These are phyloP conservation scores for Thunnus albacares DNA, from an alignment of 2,797 vertebrate genomes.

Conservation along the genomic window DNA sequence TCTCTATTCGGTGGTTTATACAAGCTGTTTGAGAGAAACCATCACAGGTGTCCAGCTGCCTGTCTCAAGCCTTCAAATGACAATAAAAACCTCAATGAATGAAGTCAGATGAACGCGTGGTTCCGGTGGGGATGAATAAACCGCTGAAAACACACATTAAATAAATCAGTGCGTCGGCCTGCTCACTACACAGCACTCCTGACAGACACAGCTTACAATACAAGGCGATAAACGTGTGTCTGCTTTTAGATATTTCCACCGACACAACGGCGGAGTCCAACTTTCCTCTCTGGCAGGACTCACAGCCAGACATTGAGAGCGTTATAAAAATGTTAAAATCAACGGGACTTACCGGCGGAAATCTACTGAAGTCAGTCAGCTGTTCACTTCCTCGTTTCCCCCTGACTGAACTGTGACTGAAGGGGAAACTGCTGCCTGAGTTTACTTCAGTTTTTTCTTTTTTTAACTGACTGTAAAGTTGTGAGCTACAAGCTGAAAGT, in stretches of 20 bases:
- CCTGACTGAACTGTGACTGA: not conserved
- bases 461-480: slow-evolving; percentile 12
- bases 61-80: not conserved
- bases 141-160: not conserved
- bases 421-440: not conserved
- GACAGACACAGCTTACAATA: accelerated
- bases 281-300: not conserved
- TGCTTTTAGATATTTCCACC: not conserved
- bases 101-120: not conserved
- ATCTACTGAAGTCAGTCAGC: slow-evolving; percentile 23
- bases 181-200: not conserved
- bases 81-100: slow-evolving; percentile 31
- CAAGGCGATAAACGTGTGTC: not conserved
- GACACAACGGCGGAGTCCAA: not conserved
- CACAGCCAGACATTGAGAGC: not conserved
- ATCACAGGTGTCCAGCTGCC: slow-evolving; percentile 15
- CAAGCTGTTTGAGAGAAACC: too few species aligned
- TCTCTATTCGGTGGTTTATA: not conserved
- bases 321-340: not conserved
- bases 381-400: slow-evolving; percentile 51
- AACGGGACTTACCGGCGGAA: slow-evolving; percentile 57
- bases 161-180: slow-evolving; percentile 11
- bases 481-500: slow-evolving; percentile 34
- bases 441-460: not conserved
- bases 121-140: not conserved